phyloP scores from a whole-genome alignment of 37 sponge, comb jelly and placozoan species.

The Bolinopsis microptera region DNA sequence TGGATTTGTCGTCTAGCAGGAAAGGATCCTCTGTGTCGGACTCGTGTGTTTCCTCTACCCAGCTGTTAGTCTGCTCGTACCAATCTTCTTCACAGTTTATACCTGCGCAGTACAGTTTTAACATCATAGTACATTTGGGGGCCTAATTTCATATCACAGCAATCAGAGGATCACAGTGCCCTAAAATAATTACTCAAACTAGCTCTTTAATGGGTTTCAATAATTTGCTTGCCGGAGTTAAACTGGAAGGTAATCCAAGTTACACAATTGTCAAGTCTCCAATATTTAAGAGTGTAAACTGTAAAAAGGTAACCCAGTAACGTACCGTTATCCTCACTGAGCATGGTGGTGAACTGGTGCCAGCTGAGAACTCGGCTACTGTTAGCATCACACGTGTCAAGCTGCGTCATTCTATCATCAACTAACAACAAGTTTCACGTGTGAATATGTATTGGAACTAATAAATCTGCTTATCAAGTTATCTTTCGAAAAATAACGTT shows the following conservation, averaged over 20 bases:
- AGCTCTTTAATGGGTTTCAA: too few relatives aligned
- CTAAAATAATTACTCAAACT: too few relatives aligned
- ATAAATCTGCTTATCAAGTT: background rate
- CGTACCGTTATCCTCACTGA: constrained; percentile 20
- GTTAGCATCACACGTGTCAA: background rate
- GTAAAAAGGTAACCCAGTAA: too few relatives aligned
- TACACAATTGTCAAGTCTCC: too few relatives aligned
- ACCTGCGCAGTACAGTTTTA: background rate
- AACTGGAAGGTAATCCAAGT: too few relatives aligned
- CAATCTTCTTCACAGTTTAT: constrained; percentile 36
- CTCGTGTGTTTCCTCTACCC: background rate
- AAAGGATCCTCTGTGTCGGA: background rate
- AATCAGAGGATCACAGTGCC: too few relatives aligned
- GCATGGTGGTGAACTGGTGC: constrained; percentile 46
- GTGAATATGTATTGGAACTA: too few relatives aligned
- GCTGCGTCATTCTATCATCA: constrained; percentile 13
- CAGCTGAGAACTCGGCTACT: background rate
- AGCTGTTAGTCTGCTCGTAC: background rate
- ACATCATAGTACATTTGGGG: too few relatives aligned
- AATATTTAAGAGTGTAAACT: too few relatives aligned
- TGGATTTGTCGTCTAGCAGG: background rate
- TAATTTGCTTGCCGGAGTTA: too few relatives aligned
- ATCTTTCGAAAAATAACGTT: background rate
- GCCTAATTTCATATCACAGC: too few relatives aligned
- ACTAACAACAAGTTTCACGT: background rate